Evolutionary conservation across 2,888 invertebrate genomes (phyloP).

Genomic region (Drosophila fungiperda): DNA sequence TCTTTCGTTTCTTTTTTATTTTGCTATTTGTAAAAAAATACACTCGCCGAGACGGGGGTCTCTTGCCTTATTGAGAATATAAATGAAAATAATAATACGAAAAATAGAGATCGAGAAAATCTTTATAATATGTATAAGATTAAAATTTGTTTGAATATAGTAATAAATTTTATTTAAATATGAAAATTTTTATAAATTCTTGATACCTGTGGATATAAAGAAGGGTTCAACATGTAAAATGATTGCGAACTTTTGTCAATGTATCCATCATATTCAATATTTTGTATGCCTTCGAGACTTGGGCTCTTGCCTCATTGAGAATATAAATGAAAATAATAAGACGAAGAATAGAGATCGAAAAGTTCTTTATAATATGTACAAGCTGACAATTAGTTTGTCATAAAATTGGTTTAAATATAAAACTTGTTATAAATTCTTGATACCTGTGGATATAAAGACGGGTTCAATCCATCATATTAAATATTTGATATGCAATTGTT

Average conservation of each 20-base stretch:
- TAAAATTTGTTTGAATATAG: background rate
- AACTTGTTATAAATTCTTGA: background rate
- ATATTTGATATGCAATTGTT: too few species aligned
- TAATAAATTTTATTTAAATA: background rate
- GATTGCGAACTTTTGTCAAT: background rate
- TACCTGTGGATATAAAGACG: background rate
- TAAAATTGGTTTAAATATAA: too few species aligned
- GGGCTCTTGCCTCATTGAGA: too few species aligned
- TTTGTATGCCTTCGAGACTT: too few species aligned
- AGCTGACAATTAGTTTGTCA: too few species aligned
- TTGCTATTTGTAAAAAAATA: slow-evolving; percentile 16
- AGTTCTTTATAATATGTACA: too few species aligned
- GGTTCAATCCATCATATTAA: background rate
- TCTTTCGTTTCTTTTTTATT: slow-evolving; percentile 29
- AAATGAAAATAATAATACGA: background rate
- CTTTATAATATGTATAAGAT: background rate
- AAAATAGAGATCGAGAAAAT: background rate
- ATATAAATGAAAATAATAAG: too few species aligned
- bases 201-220: background rate
- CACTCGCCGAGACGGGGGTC: slow-evolving; percentile 21
- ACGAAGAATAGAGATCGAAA: too few species aligned
- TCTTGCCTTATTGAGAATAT: background rate
- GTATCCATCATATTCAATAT: background rate
- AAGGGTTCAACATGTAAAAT: background rate
- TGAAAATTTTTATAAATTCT: background rate